Conservation (phyloP, 2,797 vertebrate species). For the Argyrosomus regius region DNA sequence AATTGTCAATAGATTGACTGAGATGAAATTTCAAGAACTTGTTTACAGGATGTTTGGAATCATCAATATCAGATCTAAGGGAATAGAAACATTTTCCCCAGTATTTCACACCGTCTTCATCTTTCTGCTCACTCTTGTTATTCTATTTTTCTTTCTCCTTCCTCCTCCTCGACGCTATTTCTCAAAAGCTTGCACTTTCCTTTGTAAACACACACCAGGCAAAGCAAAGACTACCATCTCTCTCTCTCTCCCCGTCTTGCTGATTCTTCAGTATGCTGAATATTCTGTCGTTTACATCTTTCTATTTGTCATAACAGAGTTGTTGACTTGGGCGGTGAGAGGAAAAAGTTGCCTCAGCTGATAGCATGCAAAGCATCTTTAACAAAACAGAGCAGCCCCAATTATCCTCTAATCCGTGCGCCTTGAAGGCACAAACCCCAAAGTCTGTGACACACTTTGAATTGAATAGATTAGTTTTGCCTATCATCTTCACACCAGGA, state of each 20-base stretch:
- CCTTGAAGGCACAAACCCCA: slow-evolving; percentile 31
- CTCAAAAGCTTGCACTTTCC: slow-evolving; percentile 41
- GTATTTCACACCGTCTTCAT: slow-evolving; percentile 30
- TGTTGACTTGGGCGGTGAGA: slow-evolving; percentile 49
- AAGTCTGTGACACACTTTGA: slow-evolving; percentile 57
- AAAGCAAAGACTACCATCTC: slow-evolving; percentile 18
- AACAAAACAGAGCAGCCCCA: slow-evolving; percentile 49
- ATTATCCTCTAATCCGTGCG: slow-evolving; percentile 58
- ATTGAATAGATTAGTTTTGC: slow-evolving; percentile 47
- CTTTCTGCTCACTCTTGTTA: slow-evolving; percentile 4
- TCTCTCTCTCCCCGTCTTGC: slow-evolving; percentile 24
- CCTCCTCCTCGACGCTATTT: slow-evolving; percentile 5
- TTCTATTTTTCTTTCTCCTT: slow-evolving; percentile 2
- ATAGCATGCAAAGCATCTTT: slow-evolving; percentile 61
- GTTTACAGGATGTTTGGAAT: neutral
- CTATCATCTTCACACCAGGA: slow-evolving; percentile 24
- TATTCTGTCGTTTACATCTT: slow-evolving; percentile 46
- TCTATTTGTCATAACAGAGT: slow-evolving; percentile 49
- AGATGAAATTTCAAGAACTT: neutral
- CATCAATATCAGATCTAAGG: slow-evolving; percentile 5
- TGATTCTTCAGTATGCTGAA: slow-evolving; percentile 53
- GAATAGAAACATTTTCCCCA: neutral
- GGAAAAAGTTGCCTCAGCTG: slow-evolving; percentile 40
- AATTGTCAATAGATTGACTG: neutral
- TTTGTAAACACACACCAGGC: slow-evolving; percentile 36